Conservation (phyloP, 53 echinoderm and acorn worm genomes). For the Zoroaster sp. region DNA sequence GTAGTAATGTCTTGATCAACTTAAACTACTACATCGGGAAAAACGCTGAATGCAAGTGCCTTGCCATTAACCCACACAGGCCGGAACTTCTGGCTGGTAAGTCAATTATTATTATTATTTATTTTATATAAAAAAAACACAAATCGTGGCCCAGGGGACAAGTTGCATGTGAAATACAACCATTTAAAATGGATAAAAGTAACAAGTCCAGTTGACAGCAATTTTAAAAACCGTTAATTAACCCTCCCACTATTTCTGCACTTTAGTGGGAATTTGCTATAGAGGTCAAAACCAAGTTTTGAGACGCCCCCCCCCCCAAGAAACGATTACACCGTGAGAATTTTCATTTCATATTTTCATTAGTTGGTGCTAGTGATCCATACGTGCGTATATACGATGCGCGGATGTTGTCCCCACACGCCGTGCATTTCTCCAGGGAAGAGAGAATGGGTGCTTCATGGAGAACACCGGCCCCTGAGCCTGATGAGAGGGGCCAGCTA, state of each 20-base stretch:
- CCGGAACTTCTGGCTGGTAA: conserved; percentile 94
- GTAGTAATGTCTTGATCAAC: conserved; percentile 90
- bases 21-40: conserved; percentile 95
- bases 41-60: conserved; percentile 95
- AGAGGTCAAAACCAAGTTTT: too few species aligned
- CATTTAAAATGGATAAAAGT: too few species aligned
- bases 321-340: too few species aligned
- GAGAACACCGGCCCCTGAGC: conserved; percentile 90
- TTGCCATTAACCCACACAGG: conserved; percentile 90
- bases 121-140: too few species aligned
- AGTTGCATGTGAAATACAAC: too few species aligned
- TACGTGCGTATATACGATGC: conserved; percentile 90
- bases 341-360: not conserved
- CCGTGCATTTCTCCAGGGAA: conserved; percentile 88
- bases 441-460: conserved; percentile 81
- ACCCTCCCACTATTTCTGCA: too few species aligned
- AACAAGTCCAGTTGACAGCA: too few species aligned
- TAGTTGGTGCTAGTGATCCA: conserved; percentile 98
- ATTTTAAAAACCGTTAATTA: too few species aligned
- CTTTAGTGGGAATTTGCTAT: too few species aligned
- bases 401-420: conserved; percentile 91
- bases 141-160: too few species aligned
- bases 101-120: too few species aligned
- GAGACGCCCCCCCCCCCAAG: too few species aligned
- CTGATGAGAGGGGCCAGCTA: conserved; percentile 74